Evolutionary conservation across 2,888 invertebrate genomes (phyloP).

Genomic region (Lepidochrysops patricia): DNA sequence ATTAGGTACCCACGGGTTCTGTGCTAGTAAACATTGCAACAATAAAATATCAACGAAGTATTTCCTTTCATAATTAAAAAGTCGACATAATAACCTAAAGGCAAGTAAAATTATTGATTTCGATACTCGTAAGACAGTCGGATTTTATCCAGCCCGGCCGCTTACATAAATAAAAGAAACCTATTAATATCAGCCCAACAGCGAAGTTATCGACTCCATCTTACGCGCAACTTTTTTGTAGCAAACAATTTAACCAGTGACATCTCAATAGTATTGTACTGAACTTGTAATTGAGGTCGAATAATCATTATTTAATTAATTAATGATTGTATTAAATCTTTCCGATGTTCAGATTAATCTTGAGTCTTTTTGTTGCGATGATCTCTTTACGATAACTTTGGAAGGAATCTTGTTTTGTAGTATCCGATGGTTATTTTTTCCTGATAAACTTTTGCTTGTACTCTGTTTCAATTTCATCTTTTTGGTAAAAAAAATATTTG

Average conservation of each 20-base stretch:
- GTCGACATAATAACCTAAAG: background rate
- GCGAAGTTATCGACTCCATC: slow-evolving; percentile 20
- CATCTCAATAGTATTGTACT: slow-evolving; percentile 15
- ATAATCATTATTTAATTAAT: slow-evolving; percentile 13
- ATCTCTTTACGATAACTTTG: background rate
- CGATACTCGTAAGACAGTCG: slow-evolving; percentile 11
- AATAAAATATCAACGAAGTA: too few relatives aligned
- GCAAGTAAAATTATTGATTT: slow-evolving; percentile 6
- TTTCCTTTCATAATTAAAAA: background rate
- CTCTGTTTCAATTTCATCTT: background rate
- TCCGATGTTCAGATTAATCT: background rate
- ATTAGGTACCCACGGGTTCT: too few relatives aligned
- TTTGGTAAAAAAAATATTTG: too few relatives aligned
- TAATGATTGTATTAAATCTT: slow-evolving; percentile 1
- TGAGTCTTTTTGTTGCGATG: background rate
- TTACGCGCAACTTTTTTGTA: slow-evolving; percentile 19
- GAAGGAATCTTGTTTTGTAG: background rate
- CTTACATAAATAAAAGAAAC: slow-evolving; percentile 23
- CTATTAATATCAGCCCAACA: slow-evolving; percentile 22
- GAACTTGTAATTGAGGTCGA: slow-evolving; percentile 4
- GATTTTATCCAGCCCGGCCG: slow-evolving; percentile 17
- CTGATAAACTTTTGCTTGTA: background rate
- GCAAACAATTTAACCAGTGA: slow-evolving; percentile 12
- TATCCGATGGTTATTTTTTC: background rate
- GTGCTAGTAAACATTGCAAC: too few relatives aligned